Evolutionary conservation across 2,113 vertebrate genomes (phyloP), one percentile per base, ranked within the genome.

Genomic region (Scomber scombrus): DNA sequence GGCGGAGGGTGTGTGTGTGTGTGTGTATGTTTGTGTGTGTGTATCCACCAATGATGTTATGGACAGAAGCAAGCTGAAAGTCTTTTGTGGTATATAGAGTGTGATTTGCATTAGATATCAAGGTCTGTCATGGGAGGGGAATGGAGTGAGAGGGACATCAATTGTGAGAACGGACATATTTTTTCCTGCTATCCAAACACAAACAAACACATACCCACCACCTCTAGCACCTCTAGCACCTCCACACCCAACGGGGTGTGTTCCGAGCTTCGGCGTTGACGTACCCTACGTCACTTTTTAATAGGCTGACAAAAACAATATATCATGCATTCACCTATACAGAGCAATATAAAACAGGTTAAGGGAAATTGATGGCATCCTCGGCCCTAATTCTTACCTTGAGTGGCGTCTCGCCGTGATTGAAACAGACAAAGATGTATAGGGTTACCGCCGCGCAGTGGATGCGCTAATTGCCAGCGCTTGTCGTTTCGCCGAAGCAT

Each of bases 381-480:
- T 73, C 66, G 64, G 94, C 95, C 96, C 96, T 97, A 97, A 96
- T 97, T 97, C 96, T 95, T 93, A 94, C 93, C 91, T 92, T 95
- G 84, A 89, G 95, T 95, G 85, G 71, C 95, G 92, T 96, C 94
- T 95, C 70, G 45, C 91, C 84, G 93, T 97, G 96, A 97, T 97
- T 96, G 96, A 96, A 97, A 96, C 94, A 96, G 97, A 98, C 96
- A 97, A 96, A 97, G 97, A 97, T 91, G 92, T 96, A 97, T 96
- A 95, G 96, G 96, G 96, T 97, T 97, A 96, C 96, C 94, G 94
- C 93, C 85, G 56, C 93, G 93, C 96, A 92, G 95, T 94, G 94
- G 94, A 95, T 94, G 92, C 74, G 94, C 96, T 98, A 97, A 98
- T 98, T 98, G 97, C 96, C 93, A 93, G 95, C 91, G 94, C 96